These are phyloP conservation scores for Sarcophilus harrisii DNA, from an alignment of 2,797 vertebrate species.

Conservation along the genomic window DNA sequence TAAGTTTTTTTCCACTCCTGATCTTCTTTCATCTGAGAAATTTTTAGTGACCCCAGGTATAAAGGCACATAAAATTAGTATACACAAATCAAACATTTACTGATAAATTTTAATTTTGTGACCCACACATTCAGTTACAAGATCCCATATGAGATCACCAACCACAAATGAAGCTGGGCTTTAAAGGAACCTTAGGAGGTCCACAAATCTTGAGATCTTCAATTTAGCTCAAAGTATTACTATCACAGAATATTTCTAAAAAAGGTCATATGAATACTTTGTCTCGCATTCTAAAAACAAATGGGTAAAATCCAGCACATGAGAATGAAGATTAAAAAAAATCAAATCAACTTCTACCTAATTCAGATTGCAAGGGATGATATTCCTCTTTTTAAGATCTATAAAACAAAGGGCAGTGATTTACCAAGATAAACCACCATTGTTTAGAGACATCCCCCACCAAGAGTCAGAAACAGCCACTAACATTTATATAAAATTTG, in stretches of 20 bases:
- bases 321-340: not conserved
- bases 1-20: too few relatives aligned
- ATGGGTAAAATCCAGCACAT: not conserved
- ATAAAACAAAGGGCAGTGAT: not conserved
- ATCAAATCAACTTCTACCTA: not conserved
- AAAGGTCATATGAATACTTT: conserved; percentile 19
- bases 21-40: too few relatives aligned
- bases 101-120: too few relatives aligned
- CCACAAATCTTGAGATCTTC: not conserved
- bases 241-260: not conserved
- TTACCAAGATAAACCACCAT: conserved; percentile 2
- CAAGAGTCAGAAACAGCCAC: not conserved
- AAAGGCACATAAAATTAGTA: too few relatives aligned
- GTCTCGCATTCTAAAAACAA: not conserved
- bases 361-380: not conserved
- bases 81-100: too few relatives aligned
- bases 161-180: too few relatives aligned
- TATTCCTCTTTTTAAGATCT: not conserved
- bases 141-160: too few relatives aligned
- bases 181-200: not conserved
- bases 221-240: not conserved
- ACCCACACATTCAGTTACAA: too few relatives aligned
- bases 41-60: too few relatives aligned
- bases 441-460: not conserved
- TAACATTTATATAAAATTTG: not conserved